Evolutionary conservation across 2,888 invertebrate species (phyloP), one percentile per base, ranked within the genome.

Genomic region (Podabrus alpinus): DNA sequence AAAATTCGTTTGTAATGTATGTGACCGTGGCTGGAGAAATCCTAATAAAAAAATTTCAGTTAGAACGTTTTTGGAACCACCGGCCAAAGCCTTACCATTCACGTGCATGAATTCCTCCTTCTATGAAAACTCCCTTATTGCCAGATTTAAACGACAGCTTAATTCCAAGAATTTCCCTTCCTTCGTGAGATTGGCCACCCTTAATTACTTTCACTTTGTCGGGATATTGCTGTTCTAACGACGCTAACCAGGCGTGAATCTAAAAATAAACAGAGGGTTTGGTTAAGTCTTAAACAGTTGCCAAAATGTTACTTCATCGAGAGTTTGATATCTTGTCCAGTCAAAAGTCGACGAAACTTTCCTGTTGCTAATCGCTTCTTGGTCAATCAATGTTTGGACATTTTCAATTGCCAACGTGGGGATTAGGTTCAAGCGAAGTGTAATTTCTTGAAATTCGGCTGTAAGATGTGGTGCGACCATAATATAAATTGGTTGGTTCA

Each of bases 1-100:
- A 85, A 15, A 95, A 86, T 84, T 93, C 89, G 79, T 94, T 92
- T 19, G 95, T 90, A 68, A 94, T 90, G 87, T 80, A 86, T 4
- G 85, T 84, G 59, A 77, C 80, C 1, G 83, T 83, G 10, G 86
- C 86, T n/a, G 84, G 82, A n/a, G 82, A 78, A 64, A 86, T 85
- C 86, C 86, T 86, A 69, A 64, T 83, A 66, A 19, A 13, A 19
- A 11, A 45, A 16, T 61, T 16, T 17, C 9, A 15, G 1, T 61
- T 10, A 5, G 10, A 17, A 15, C 7, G 0, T n/a, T 61, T 15
- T 16, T 15, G 0, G 9, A 61, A 61, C 2, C 4, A 17, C 9
- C 9, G 59, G 9, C 11, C 10, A 9, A 9, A 60, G 16, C 1
- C 19, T 66, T 80, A 86, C 86, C 87, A 87, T 85, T 87, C 87